phyloP scores from a whole-genome alignment of 2,888 invertebrate genomes.

The Lomographa bimaculata region DNA sequence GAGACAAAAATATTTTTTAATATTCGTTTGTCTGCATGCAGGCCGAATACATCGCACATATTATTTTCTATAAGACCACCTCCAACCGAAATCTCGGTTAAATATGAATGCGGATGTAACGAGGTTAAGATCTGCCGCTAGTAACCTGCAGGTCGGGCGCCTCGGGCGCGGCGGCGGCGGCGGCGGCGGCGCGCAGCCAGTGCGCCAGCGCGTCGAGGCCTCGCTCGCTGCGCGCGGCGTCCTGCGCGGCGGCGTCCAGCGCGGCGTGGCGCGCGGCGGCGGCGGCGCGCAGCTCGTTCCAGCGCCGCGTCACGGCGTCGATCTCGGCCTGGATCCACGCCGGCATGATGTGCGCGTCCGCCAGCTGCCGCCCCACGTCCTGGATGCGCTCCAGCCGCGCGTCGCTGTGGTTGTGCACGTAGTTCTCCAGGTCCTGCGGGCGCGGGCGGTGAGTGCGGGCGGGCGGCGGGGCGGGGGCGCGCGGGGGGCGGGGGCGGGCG shows the following conservation, averaged over 20 bases:
- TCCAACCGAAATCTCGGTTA: no score
- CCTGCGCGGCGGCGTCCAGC: slow-evolving; percentile 85
- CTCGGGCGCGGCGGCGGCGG: slow-evolving; percentile 7
- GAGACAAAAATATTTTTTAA: no score
- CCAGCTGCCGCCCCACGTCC: slow-evolving; percentile 88
- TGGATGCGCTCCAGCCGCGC: slow-evolving; percentile 89
- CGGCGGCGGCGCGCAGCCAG: slow-evolving; percentile 76
- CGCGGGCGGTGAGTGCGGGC: no score
- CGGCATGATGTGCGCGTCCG: slow-evolving; percentile 89
- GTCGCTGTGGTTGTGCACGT: slow-evolving; percentile 89
- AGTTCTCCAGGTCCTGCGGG: slow-evolving; percentile 91
- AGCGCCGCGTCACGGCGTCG: slow-evolving; percentile 84
- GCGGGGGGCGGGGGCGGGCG: slow-evolving; percentile 17
- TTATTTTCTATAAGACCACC: no score
- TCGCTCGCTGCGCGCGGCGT: slow-evolving; percentile 90
- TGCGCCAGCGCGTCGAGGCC: slow-evolving; percentile 88
- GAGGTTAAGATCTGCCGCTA: no score
- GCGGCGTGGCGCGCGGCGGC: slow-evolving; percentile 38
- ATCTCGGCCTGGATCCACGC: slow-evolving; percentile 87
- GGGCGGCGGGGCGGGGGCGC: neutral
- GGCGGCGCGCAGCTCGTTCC: slow-evolving; percentile 80
- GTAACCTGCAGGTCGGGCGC: no score
- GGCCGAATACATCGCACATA: no score
- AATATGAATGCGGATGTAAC: no score
- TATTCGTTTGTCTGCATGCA: no score